Evolutionary conservation across 2,113 vertebrate genomes (phyloP).

Genomic region (Pipa parva): DNA sequence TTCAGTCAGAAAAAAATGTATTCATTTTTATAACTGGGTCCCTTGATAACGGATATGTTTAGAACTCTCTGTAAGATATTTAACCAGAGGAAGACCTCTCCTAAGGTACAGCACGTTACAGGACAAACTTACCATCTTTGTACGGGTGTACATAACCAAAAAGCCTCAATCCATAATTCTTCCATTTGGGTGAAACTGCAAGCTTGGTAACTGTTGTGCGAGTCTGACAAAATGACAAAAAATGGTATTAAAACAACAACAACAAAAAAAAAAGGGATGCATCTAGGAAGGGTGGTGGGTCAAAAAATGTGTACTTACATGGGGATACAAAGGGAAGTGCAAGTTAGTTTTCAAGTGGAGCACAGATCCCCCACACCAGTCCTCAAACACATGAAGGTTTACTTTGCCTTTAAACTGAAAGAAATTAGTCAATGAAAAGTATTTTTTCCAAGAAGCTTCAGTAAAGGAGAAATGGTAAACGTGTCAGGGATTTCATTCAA

Average conservation of each 20-base stretch:
- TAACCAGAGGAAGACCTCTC: no score
- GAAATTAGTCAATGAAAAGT: not conserved
- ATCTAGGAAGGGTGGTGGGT: rapidly evolving
- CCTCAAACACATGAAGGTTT: slow-evolving; percentile 95
- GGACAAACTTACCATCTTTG: slow-evolving; percentile 78
- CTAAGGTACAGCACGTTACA: not conserved
- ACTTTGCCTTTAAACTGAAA: slow-evolving; percentile 86
- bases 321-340: slow-evolving; percentile 92
- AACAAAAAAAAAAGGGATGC: not conserved
- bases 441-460: no score
- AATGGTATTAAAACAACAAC: not conserved
- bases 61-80: no score
- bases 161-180: slow-evolving; percentile 92
- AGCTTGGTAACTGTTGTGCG: slow-evolving; percentile 89
- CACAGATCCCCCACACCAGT: slow-evolving; percentile 92
- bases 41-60: no score
- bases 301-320: slow-evolving; percentile 73
- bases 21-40: no score
- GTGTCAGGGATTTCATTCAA: no score
- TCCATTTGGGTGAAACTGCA: slow-evolving; percentile 96
- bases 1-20: no score
- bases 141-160: slow-evolving; percentile 95
- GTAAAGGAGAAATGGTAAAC: no score
- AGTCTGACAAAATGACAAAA: slow-evolving; percentile 58
- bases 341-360: slow-evolving; percentile 87